Evolutionary conservation across 1,140 invertebrate genomes (phyloP).

Genomic region (Pseudomyrmex pallidus): DNA sequence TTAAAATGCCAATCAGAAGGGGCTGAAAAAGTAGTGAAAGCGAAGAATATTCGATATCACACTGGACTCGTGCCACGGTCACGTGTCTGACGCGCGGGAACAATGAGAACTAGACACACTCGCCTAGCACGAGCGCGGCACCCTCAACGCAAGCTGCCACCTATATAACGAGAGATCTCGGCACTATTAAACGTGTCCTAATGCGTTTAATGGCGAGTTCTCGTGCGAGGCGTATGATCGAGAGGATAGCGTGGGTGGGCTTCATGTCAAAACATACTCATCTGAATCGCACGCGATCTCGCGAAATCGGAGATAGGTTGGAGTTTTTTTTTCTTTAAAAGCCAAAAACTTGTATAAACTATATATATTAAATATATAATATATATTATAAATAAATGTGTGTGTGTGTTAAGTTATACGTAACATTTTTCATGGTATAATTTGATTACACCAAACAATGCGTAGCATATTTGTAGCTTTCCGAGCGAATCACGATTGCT

Average conservation of each 20-base stretch:
- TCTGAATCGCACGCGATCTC: constrained; percentile 59
- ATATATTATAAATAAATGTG: too few relatives aligned
- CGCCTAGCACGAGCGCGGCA: constrained; percentile 58
- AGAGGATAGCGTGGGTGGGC: constrained; percentile 78
- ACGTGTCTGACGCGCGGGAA: constrained; percentile 71
- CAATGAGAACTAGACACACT: constrained; percentile 78
- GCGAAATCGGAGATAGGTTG: neutral
- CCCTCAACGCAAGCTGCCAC: constrained; percentile 55
- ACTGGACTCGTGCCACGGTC: constrained; percentile 68
- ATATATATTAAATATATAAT: too few relatives aligned
- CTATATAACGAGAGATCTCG: constrained; percentile 62
- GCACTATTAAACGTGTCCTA: constrained; percentile 80
- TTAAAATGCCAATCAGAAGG: constrained; percentile 73
- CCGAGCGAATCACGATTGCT: constrained; percentile 28
- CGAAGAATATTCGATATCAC: constrained; percentile 72
- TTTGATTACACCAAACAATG: constrained; percentile 13
- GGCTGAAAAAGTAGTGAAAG: constrained; percentile 57
- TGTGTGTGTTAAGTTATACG: neutral
- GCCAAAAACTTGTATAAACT: too few relatives aligned
- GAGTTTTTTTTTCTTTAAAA: neutral
- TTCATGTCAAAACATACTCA: constrained; percentile 80
- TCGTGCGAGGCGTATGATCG: constrained; percentile 76
- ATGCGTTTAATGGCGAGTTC: constrained; percentile 83
- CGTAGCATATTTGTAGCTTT: constrained; percentile 36
- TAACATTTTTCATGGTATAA: neutral